phyloP scores from a whole-genome alignment of 2,797 vertebrate species.

The Anguilla obscura region DNA sequence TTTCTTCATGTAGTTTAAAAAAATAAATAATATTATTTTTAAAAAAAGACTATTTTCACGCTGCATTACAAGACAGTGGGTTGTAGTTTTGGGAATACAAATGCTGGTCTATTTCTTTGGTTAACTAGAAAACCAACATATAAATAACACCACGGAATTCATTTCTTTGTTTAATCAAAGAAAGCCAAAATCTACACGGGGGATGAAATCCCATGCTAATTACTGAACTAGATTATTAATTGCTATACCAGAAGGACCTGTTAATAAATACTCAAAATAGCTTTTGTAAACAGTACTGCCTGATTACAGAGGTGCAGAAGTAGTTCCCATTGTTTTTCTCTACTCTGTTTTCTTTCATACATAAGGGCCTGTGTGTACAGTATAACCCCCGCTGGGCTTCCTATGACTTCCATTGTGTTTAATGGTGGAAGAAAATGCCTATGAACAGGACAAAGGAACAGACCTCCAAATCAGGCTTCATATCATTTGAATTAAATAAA shows the following conservation, averaged over 20 bases:
- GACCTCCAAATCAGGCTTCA: background rate
- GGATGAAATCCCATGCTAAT: slow-evolving; percentile 73
- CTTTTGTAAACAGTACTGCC: slow-evolving; percentile 26
- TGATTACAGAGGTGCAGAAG: slow-evolving; percentile 9
- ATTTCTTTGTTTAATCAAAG: slow-evolving; percentile 73
- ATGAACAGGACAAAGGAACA: background rate
- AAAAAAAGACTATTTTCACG: slow-evolving; percentile 21
- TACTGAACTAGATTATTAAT: slow-evolving; percentile 76
- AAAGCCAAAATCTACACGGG: slow-evolving; percentile 66
- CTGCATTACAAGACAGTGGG: slow-evolving; percentile 62
- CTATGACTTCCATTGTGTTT: background rate
- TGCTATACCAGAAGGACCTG: slow-evolving; percentile 72
- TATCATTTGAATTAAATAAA: background rate
- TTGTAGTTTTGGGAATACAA: slow-evolving; percentile 71
- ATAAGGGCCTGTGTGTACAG: slow-evolving; percentile 14
- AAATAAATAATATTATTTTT: too few relatives aligned
- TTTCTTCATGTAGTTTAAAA: slow-evolving; percentile 26
- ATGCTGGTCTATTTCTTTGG: slow-evolving; percentile 66
- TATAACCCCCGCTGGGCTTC: background rate
- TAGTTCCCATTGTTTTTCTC: slow-evolving; percentile 30
- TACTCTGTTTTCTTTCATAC: slow-evolving; percentile 35
- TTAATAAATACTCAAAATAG: slow-evolving; percentile 73
- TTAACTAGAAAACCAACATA: slow-evolving; percentile 70
- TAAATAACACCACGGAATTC: slow-evolving; percentile 73
- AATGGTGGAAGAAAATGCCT: background rate